A percentile compares a stretch with the other conserved stretches of the same genome.
These are phyloP conservation scores for Zosterops japonicus DNA, from an alignment of 2,113 vertebrate genomes.

Conservation along the genomic window DNA sequence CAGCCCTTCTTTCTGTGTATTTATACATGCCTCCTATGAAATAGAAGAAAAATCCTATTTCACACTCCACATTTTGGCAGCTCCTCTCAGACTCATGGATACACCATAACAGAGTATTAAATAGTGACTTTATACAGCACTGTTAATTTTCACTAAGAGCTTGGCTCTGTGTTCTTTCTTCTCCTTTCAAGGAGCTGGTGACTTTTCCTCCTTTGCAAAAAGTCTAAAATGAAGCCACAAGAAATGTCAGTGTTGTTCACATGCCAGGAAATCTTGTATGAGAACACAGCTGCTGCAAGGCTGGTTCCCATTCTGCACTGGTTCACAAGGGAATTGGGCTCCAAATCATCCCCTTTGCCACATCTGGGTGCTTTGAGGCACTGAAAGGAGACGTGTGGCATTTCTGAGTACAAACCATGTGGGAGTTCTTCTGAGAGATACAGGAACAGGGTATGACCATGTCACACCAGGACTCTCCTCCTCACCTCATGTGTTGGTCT, in stretches of 20 bases:
- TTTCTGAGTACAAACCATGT: not conserved
- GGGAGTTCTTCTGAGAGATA: not conserved
- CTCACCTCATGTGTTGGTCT: not conserved
- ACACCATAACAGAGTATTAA: not conserved
- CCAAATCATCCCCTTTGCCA: not conserved
- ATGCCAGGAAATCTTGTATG: not conserved
- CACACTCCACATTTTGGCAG: constrained; percentile 16
- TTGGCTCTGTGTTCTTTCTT: not conserved
- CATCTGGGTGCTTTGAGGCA: not conserved
- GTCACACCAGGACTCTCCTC: not conserved
- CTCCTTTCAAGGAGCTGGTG: not conserved
- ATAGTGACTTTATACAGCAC: not conserved
- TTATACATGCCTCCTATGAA: not conserved
- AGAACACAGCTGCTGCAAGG: constrained; percentile 3
- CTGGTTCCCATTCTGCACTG: not conserved
- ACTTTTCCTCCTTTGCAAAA: not conserved
- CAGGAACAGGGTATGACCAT: not conserved
- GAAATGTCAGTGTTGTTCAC: not conserved
- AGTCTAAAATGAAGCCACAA: not conserved
- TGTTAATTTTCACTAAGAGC: not conserved
- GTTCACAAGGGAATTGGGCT: not conserved
- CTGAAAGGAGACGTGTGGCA: not conserved
- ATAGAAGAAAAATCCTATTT: constrained; percentile 39
- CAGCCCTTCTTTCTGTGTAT: not conserved
- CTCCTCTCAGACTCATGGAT: not conserved